Percentiles rank a stretch among this genome's conserved stretches.
Conservation (phyloP, 2,113 vertebrate species). For the Conger conger region DNA sequence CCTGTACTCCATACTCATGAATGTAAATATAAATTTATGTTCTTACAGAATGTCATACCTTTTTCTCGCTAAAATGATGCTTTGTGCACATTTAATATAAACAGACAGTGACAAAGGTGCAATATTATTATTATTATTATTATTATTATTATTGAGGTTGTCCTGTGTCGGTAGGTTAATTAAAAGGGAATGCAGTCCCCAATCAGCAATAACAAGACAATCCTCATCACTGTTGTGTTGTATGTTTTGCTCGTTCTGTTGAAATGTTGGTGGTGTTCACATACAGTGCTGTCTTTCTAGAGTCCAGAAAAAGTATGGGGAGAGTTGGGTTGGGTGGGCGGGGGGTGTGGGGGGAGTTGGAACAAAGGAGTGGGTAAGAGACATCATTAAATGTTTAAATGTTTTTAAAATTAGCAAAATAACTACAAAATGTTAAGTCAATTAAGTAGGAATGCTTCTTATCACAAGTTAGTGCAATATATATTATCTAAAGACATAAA, state of each 20-base stretch:
- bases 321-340: background rate
- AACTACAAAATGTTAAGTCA: background rate
- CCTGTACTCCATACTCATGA: background rate
- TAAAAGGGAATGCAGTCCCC: conserved; percentile 20
- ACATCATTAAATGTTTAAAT: background rate
- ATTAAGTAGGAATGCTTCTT: background rate
- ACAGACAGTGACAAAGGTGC: conserved; percentile 21
- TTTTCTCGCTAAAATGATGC: background rate
- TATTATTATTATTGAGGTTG: background rate
- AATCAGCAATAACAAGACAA: conserved; percentile 29
- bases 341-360: too few species aligned
- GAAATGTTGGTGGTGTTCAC: background rate
- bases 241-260: conserved; percentile 9
- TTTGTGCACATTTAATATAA: conserved; percentile 11
- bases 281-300: conserved; percentile 16
- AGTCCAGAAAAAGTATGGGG: background rate
- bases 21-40: conserved; percentile 24
- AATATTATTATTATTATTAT: conserved; percentile 16
- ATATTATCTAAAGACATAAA: background rate
- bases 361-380: background rate
- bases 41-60: background rate
- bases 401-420: background rate
- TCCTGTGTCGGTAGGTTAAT: conserved; percentile 16
- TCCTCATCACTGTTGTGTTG: background rate
- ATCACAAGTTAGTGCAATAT: background rate